These are phyloP conservation scores for Drosophila yakuba DNA, from an alignment of 1,140 invertebrate genomes.

Conservation along the genomic window DNA sequence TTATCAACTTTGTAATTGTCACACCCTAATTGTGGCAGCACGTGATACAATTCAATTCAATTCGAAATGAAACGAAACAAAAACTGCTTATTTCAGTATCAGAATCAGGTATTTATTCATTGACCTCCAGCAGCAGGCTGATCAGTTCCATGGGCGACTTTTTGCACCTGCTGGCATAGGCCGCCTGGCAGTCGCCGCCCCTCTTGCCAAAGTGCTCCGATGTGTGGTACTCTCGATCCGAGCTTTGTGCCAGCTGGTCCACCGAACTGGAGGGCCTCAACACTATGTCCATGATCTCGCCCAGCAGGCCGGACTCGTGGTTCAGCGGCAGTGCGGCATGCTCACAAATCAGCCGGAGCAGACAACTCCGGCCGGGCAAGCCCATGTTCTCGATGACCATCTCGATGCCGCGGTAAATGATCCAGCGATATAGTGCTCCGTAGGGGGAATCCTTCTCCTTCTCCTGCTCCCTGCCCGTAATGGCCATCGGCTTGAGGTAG, in stretches of 20 bases:
- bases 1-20: conserved; percentile 78
- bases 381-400: conserved; percentile 85
- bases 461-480: conserved; percentile 44
- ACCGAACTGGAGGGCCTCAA: conserved; percentile 85
- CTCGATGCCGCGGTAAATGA: conserved; percentile 77
- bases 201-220: conserved; percentile 56
- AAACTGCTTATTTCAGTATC: not conserved
- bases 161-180: conserved; percentile 44
- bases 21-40: conserved; percentile 42
- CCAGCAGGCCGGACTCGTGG: conserved; percentile 88
- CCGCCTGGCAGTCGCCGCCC: conserved; percentile 51
- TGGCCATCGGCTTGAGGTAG: conserved; percentile 64
- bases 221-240: conserved; percentile 50
- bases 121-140: conserved; percentile 46
- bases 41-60: conserved; percentile 26
- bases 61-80: conserved; percentile 19
- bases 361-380: conserved; percentile 88
- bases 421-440: conserved; percentile 70
- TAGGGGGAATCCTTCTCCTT: conserved; percentile 10
- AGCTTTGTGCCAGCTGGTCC: conserved; percentile 35
- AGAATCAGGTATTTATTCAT: conserved; percentile 28
- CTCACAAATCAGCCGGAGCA: conserved; percentile 91
- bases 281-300: conserved; percentile 89
- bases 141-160: conserved; percentile 61
- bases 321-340: conserved; percentile 88